These are phyloP conservation scores for Diachasmimorpha longicaudata DNA, from an alignment of 1,140 invertebrate species.

Conservation along the genomic window DNA sequence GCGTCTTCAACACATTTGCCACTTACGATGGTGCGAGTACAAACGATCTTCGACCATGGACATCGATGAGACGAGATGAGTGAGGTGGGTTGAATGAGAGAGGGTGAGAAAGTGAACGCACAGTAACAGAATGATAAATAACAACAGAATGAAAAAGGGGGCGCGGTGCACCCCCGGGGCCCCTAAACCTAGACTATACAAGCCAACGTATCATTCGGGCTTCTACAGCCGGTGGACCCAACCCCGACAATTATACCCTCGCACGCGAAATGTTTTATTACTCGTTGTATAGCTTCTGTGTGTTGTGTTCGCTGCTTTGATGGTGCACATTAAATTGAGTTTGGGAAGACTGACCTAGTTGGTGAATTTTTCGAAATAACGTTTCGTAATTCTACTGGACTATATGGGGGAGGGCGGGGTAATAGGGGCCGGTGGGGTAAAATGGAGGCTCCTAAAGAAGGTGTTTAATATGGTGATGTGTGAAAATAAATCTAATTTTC, in stretches of 20 bases:
- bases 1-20: not conserved
- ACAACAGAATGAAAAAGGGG: conserved; percentile 60
- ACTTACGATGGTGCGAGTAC: not conserved
- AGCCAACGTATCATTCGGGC: conserved; percentile 35
- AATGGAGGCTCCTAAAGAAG: too few relatives aligned
- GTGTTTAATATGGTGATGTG: too few relatives aligned
- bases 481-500: too few relatives aligned
- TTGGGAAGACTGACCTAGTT: conserved; percentile 2
- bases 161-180: conserved; percentile 55
- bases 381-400: too few relatives aligned
- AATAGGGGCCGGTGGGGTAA: too few relatives aligned
- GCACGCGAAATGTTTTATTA: conserved; percentile 59
- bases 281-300: conserved; percentile 52
- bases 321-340: not conserved
- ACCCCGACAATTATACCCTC: conserved; percentile 59
- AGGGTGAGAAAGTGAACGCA: conserved; percentile 14
- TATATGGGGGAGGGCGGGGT: too few relatives aligned
- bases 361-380: not conserved
- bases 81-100: not conserved
- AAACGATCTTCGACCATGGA: conserved; percentile 9
- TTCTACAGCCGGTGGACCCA: conserved; percentile 40
- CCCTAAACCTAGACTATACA: conserved; percentile 55
- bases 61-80: not conserved
- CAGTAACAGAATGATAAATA: conserved; percentile 48
- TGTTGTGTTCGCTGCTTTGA: conserved; percentile 24